A percentile compares a stretch with the other conserved stretches of the same genome.
phyloP scores from a whole-genome alignment of 1,140 invertebrate genomes.

The Hestina assimilis region DNA sequence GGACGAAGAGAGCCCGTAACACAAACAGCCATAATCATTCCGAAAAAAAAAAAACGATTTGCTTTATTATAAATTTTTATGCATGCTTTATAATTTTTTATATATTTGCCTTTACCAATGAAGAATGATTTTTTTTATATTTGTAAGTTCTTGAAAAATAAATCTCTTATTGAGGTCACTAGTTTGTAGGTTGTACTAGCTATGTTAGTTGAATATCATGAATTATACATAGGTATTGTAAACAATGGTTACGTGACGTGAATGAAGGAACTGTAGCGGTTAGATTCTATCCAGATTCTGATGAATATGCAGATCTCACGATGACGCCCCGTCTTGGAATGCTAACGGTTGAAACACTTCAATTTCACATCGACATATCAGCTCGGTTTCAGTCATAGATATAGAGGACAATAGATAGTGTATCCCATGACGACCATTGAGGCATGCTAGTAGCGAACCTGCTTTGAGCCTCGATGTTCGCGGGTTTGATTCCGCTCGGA shows the following conservation, averaged over 20 bases:
- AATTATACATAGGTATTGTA: slow-evolving; percentile 48
- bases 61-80: too few relatives aligned
- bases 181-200: slow-evolving; percentile 22
- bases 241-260: slow-evolving; percentile 45
- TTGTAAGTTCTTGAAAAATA: too few relatives aligned
- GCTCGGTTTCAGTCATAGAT: slow-evolving; percentile 47
- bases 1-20: too few relatives aligned
- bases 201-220: slow-evolving; percentile 40
- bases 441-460: too few relatives aligned
- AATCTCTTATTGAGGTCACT: slow-evolving; percentile 18
- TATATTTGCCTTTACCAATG: too few relatives aligned
- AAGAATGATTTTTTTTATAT: too few relatives aligned
- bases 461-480: too few relatives aligned
- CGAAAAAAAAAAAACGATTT: too few relatives aligned
- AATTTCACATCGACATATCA: slow-evolving; percentile 42
- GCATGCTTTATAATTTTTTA: too few relatives aligned
- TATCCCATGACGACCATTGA: too few relatives aligned
- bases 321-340: slow-evolving; percentile 64
- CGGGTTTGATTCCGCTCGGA: too few relatives aligned
- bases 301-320: slow-evolving; percentile 68
- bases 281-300: slow-evolving; percentile 59
- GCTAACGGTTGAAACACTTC: slow-evolving; percentile 68
- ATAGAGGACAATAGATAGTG: slow-evolving; percentile 53
- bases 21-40: too few relatives aligned
- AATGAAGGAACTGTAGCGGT: slow-evolving; percentile 56